These are phyloP conservation scores for Apogon hyalosoma DNA, from an alignment of 2,797 vertebrate genomes.

Conservation along the genomic window DNA sequence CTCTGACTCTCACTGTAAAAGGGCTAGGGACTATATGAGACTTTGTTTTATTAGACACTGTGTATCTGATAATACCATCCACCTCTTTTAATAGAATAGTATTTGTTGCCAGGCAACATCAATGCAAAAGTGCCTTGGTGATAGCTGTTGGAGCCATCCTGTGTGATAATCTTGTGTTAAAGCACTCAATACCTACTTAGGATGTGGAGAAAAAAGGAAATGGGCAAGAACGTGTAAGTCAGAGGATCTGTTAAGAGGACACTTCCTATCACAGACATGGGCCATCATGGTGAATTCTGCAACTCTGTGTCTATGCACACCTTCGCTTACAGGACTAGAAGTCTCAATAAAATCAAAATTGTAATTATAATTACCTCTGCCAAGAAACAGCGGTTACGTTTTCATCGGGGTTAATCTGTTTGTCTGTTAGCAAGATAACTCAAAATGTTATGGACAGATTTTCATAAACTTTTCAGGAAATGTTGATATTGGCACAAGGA, in stretches of 20 bases:
- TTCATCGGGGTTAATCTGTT: too few species aligned
- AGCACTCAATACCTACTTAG: conserved; percentile 4
- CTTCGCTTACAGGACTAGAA: too few species aligned
- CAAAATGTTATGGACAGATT: too few species aligned
- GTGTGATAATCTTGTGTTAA: conserved; percentile 19
- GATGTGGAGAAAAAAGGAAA: conserved; percentile 15
- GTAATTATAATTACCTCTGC: too few species aligned
- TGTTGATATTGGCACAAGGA: too few species aligned
- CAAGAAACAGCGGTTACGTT: too few species aligned
- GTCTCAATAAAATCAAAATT: too few species aligned
- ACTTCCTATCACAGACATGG: conserved; percentile 19
- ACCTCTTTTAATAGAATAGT: background rate
- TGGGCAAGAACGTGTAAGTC: background rate
- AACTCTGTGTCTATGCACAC: too few species aligned
- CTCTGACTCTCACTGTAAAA: background rate
- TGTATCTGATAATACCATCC: background rate
- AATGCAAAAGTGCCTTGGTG: conserved; percentile 9
- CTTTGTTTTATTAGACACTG: background rate
- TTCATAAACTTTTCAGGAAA: too few species aligned
- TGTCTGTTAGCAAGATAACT: too few species aligned
- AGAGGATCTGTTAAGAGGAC: conserved; percentile 10
- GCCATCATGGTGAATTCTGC: too few species aligned
- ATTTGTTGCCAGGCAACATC: conserved; percentile 46
- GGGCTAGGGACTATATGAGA: too few species aligned
- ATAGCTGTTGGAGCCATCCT: conserved; percentile 19